Conservation (phyloP, 2,888 invertebrate genomes). For the Tetranychus truncatus region DNA sequence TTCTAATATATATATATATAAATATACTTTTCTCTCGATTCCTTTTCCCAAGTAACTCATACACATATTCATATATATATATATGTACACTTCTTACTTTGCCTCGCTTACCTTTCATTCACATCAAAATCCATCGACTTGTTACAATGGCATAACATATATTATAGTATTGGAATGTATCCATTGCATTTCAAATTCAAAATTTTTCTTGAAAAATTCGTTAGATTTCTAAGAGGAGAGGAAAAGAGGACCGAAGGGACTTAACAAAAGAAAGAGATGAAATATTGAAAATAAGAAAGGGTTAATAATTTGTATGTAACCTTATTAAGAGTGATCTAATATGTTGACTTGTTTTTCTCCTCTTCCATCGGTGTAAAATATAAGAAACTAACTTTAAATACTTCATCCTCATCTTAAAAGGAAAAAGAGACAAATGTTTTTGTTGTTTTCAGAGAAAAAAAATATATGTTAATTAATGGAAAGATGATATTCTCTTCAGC, state of each 20-base stretch:
- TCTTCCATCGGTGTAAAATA: neutral
- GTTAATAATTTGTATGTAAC: neutral
- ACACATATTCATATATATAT: neutral
- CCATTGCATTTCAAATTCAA: too few species aligned
- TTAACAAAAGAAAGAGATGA: neutral
- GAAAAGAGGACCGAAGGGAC: neutral
- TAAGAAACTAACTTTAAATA: neutral
- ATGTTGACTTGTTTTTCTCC: neutral
- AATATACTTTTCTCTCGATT: neutral
- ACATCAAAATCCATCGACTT: too few species aligned
- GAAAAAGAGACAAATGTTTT: neutral
- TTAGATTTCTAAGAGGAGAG: neutral
- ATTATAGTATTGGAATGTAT: too few species aligned
- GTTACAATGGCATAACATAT: too few species aligned
- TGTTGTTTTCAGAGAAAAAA: neutral
- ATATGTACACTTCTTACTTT: too few species aligned
- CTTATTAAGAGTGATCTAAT: neutral
- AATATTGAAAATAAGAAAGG: neutral
- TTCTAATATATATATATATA: neutral
- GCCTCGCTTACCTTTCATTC: too few species aligned
- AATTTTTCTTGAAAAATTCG: too few species aligned
- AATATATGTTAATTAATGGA: neutral
- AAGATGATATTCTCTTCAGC: neutral
- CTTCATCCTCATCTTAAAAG: neutral
- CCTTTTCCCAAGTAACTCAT: neutral